Evolutionary conservation across 2,888 invertebrate species (phyloP), one percentile per base, ranked within the genome.

Genomic region (Archaeoteleia sp.): DNA sequence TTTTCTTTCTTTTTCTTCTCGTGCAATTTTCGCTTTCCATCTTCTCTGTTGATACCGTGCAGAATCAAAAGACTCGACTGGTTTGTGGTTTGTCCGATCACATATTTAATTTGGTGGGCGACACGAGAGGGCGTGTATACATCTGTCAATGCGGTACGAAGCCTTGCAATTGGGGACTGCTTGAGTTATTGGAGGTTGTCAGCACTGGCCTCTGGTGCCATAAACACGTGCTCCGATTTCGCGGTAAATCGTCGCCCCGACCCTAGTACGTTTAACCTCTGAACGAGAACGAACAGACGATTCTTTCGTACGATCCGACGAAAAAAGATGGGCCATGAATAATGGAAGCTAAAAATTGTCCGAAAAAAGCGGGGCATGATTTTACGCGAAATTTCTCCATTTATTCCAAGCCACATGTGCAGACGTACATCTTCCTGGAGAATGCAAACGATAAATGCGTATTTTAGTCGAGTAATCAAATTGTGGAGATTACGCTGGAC

Each of bases 221-320:
- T 73, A 73, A 80, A 81, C 82, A 82, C 81, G 81, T 80, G 81
- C 79, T 78, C 72, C 73, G 76, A 77, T 80, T 80, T 78, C 77
- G 75, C 80, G 80, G 77, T 80, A 78, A 81, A 81, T 81, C 76
- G 74, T 73, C 74, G 70, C 67, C 72, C 68, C 67, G 58, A 58
- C 58, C 54, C 13, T 37, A 63, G 45, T 39, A 25, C 49, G 46
- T 20, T 58, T 58, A 54, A 70, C 23, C 54, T 53, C 43, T 42
- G 43, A 39, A 9, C 29, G 27, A 17, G 20, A 5, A 2, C 20
- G 42, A 25, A 42, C 23, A 25, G 14, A 43, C 23, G 40, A 12
- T 12, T 13, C 43, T 13, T 43, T 43, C 30, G 27, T 43, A 29
- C 27, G 43, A 43, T 61, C 54, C 40, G 27, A 35, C 35, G 48